A percentile compares a stretch with the other conserved stretches of the same genome.
These are phyloP conservation scores for Tenthredo amoena DNA, from an alignment of 2,888 invertebrate species.

Conservation along the genomic window DNA sequence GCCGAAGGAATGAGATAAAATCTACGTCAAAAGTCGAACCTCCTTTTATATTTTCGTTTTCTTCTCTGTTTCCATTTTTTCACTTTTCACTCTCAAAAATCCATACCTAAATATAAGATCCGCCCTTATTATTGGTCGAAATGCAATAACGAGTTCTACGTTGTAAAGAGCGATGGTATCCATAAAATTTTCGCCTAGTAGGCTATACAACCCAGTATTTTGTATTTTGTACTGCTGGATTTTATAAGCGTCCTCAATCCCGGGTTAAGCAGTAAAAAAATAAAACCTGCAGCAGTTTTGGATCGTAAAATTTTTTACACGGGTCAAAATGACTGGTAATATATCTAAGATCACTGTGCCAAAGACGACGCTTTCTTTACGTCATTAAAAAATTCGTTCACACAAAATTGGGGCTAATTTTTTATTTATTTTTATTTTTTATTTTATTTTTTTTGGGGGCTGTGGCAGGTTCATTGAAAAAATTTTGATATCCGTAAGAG, in stretches of 20 bases:
- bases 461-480: background rate
- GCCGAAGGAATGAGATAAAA: conserved; percentile 8
- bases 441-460: background rate
- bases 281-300: background rate
- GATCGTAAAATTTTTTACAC: conserved; percentile 25
- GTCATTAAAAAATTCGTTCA: background rate
- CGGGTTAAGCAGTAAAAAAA: conserved; percentile 15
- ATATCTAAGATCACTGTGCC: background rate
- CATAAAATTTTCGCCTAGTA: conserved; percentile 26
- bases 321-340: conserved; percentile 25
- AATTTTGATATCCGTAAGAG: background rate
- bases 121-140: background rate
- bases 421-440: background rate
- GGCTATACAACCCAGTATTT: background rate
- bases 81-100: background rate
- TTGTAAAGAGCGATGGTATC: background rate
- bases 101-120: background rate
- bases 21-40: conserved; percentile 19
- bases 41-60: background rate
- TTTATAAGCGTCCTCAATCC: conserved; percentile 42
- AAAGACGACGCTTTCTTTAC: background rate
- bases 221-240: background rate
- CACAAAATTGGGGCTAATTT: background rate
- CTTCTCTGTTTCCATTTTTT: background rate
- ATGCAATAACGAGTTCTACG: conserved; percentile 6